A percentile compares a stretch with the other conserved stretches of the same genome.
Evolutionary conservation across 2,888 invertebrate genomes (phyloP).

Genomic region (Rhagophthalmus giganteus): DNA sequence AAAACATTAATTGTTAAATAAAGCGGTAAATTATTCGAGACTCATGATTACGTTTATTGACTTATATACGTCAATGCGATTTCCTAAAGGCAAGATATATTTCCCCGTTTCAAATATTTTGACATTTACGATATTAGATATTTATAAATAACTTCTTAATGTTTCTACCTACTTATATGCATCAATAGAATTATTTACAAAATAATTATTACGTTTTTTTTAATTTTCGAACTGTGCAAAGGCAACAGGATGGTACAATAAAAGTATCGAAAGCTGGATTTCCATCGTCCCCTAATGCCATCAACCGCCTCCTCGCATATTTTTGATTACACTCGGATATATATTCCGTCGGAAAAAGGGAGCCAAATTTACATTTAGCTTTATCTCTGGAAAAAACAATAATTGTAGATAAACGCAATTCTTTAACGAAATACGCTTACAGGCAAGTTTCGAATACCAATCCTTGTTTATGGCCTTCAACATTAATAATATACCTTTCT

Average conservation of each 20-base stretch:
- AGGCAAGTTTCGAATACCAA: conserved; percentile 31
- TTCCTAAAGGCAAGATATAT: too few species aligned
- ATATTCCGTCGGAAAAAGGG: conserved; percentile 1
- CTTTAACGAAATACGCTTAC: conserved; percentile 24
- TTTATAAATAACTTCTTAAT: too few species aligned
- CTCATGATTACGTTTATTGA: too few species aligned
- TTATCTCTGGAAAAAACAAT: conserved; percentile 2
- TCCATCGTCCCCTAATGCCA: conserved; percentile 4
- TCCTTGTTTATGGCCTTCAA: conserved; percentile 26
- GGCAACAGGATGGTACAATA: conserved; percentile 16
- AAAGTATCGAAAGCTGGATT: conserved; percentile 9
- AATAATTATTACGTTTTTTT: too few species aligned
- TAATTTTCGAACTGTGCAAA: conserved; percentile 7
- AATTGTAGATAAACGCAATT: neutral
- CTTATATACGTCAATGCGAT: too few species aligned
- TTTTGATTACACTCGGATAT: conserved; percentile 11
- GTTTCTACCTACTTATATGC: too few species aligned
- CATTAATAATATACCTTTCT: conserved; percentile 31
- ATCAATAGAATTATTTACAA: too few species aligned
- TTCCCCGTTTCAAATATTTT: too few species aligned
- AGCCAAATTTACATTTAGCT: conserved; percentile 2
- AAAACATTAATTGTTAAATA: too few species aligned
- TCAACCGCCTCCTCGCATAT: conserved; percentile 3
- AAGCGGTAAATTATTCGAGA: too few species aligned
- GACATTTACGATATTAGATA: too few species aligned